Evolutionary conservation across 2,797 vertebrate genomes (phyloP), one percentile per base, ranked within the genome.

Genomic region (Oreonectes daqikongensis): DNA sequence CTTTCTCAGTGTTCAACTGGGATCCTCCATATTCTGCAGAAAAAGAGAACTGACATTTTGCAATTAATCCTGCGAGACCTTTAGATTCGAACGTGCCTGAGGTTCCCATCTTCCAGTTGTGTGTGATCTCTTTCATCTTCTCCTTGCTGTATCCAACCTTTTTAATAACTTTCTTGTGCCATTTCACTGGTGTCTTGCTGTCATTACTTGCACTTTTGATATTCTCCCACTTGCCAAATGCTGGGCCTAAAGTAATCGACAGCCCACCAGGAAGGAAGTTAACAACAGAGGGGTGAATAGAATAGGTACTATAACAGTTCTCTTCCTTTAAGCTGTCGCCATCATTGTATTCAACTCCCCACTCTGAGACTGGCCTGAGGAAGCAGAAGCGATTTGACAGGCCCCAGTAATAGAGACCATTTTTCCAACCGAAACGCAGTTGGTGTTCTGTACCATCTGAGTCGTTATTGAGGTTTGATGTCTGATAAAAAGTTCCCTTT

Each of bases 241-340:
- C n/a, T n/a, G n/a, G n/a, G n/a, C n/a, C n/a, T n/a, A n/a, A n/a
- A n/a, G n/a, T n/a, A n/a, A n/a, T 46, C 35, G 72, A 44, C 20
- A 74, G 46, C 7, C 72, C 72, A 48, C 72, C 72, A 18, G 72
- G 72, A 28, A 74, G 42, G 46, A 74, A 74, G 46, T 74, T 74
- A 15, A 74, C 17, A 0, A 74, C 72, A 65, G 52, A 60, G 1
- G 17, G 42, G 20, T 74, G 72, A 18, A 75, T 1, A 2, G 72
- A 72, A 42, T 61, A 48, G n/a, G n/a, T n/a, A n/a, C 3, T 4
- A 30, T 18, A 17, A 24, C 32, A 0, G 7, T 5, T 1, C 10
- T 40, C 15, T 53, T 30, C 12, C 8, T 26, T 40, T 38, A 55
- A 26, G 24, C 55, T 1, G 26, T 17, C 5, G 8, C 20, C n/a